Evolutionary conservation across 2,888 invertebrate species (phyloP), one percentile per base, ranked within the genome.

Genomic region (Rhaphigaster nebulosa): DNA sequence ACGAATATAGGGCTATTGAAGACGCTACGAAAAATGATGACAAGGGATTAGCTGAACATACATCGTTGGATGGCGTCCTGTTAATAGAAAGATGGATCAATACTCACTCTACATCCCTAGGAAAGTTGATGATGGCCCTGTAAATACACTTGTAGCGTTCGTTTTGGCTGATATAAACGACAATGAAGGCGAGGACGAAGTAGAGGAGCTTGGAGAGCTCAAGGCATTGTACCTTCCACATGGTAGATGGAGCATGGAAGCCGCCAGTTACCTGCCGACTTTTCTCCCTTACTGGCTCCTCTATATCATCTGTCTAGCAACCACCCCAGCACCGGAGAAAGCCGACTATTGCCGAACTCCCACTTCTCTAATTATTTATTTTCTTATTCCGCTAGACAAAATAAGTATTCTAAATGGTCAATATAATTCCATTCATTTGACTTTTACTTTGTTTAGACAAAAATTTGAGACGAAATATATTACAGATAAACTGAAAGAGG

Each of bases 121-220:
- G 96, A 0, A 95, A 94, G 0, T 97, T 98, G 93, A 94, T 95
- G 38, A 95, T 93, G 8, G 96, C 97, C 76, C 97, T 95, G 93
- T 96, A 97, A 92, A 96, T 95, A 96, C 97, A 97, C 92, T 95
- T 95, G 94, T 96, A 96, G 76, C 96, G 95, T 92, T 96, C 96
- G 92, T 96, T 84, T 20, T 91, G 38, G n/a, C 80, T 80, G 45
- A 91, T 87, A 38, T 89, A 89, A n/a, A 91, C 89, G 26, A 91
- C 89, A 15, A 91, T 88, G 70, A 91, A 91, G 29, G 89, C 91
- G 45, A 91, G 52, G 52, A 88, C 54, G 60, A 91, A 90, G 54
- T 90, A 90, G 54, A 90, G 56, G 29, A 90, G 87, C 56, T 90
- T 90, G 23, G 80, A 84, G 13, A 90, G 52, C 56, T 90, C 90